phyloP scores from a whole-genome alignment of 2,113 vertebrate genomes.

The Percopsis transmontana region DNA sequence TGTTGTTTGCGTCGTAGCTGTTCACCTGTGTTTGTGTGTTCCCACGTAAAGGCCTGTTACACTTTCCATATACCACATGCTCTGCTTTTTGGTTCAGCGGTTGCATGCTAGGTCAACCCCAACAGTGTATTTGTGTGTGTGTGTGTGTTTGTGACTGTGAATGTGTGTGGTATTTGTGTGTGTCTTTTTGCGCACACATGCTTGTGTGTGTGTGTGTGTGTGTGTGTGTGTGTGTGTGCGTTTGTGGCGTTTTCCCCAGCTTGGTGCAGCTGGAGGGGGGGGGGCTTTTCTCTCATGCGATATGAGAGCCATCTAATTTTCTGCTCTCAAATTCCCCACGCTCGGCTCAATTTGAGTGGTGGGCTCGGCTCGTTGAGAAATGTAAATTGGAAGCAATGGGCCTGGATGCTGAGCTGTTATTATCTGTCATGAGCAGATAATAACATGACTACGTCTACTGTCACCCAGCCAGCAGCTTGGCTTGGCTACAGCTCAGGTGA shows the following conservation, averaged over 20 bases:
- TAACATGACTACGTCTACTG: constrained; percentile 76
- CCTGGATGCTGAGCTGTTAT: constrained; percentile 77
- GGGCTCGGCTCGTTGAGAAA: constrained; percentile 79
- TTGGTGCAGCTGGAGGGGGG: constrained; percentile 72
- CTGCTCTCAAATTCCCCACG: constrained; percentile 78
- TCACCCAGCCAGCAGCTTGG: constrained; percentile 61
- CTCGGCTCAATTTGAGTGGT: constrained; percentile 79
- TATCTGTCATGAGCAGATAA: constrained; percentile 82
- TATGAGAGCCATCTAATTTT: constrained; percentile 79
- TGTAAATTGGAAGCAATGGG: constrained; percentile 82
- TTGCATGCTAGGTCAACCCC: constrained; percentile 59
- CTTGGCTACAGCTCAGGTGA: constrained; percentile 59
- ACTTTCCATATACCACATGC: constrained; percentile 37
- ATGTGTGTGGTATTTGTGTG: constrained; percentile 22
- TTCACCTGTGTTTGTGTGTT: constrained; percentile 59
- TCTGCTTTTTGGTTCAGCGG: constrained; percentile 65
- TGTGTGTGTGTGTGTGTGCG: constrained; percentile 30
- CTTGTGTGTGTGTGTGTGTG: constrained; percentile 26
- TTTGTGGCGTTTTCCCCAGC: constrained; percentile 55
- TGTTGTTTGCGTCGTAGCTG: constrained; percentile 63
- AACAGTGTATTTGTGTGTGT: constrained; percentile 34
- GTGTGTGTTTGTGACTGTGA: constrained; percentile 22
- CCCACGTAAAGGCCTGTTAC: constrained; percentile 56
- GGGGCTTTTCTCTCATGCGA: constrained; percentile 48
- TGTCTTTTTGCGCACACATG: constrained; percentile 10